These are phyloP conservation scores for Cosmorhoe ocellata DNA, from an alignment of 2,888 invertebrate species.

Conservation along the genomic window DNA sequence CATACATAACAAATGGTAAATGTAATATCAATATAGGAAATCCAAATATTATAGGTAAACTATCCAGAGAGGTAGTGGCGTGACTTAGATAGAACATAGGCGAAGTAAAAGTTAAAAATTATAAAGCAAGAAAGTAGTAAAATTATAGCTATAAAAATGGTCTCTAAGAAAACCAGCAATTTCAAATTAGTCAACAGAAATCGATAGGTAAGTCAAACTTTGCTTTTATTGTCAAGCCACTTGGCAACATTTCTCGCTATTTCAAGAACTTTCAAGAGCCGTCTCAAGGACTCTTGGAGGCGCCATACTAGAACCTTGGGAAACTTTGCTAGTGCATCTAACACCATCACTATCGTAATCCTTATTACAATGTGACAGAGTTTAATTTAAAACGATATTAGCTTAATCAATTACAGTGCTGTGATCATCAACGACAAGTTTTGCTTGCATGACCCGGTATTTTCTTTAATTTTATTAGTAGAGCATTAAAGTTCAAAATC, in stretches of 20 bases:
- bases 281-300: constrained; percentile 66
- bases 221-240: constrained; percentile 40
- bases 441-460: constrained; percentile 16
- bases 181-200: constrained; percentile 30
- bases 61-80: too few species aligned
- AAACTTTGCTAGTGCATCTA: constrained; percentile 35
- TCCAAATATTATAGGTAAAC: too few species aligned
- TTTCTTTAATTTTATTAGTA: constrained; percentile 24
- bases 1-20: too few species aligned
- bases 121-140: too few species aligned
- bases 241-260: constrained; percentile 43
- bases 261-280: constrained; percentile 47
- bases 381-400: background rate
- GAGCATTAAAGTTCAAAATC: constrained; percentile 31
- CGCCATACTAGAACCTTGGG: constrained; percentile 55
- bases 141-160: background rate
- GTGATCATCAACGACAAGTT: constrained; percentile 18
- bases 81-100: too few species aligned
- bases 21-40: too few species aligned
- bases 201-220: constrained; percentile 26
- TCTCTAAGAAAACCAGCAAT: background rate
- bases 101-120: too few species aligned
- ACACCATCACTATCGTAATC: background rate
- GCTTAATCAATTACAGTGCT: background rate
- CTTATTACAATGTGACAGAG: constrained; percentile 8